Evolutionary conservation across 2,797 vertebrate genomes (phyloP).

Genomic region (Moxostoma hubbsi): DNA sequence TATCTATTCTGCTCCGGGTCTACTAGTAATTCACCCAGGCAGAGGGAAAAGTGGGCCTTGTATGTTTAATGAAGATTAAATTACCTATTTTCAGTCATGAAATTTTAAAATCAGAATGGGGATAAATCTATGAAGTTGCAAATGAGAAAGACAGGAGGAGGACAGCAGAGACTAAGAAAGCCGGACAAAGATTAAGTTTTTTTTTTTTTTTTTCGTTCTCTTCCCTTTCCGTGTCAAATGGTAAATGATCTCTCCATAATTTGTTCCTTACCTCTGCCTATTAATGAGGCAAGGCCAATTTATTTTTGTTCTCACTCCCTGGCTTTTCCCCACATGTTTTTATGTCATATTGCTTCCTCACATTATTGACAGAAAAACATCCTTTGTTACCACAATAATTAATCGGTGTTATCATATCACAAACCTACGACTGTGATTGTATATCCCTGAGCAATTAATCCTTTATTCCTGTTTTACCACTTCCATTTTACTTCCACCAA

Average conservation of each 20-base stretch:
- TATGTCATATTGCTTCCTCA: constrained; percentile 12
- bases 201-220: background rate
- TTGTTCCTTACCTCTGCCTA: constrained; percentile 47
- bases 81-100: constrained; percentile 78
- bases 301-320: constrained; percentile 5
- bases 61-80: constrained; percentile 82
- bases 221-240: constrained; percentile 48
- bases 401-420: constrained; percentile 60
- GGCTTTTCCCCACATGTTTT: background rate
- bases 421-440: constrained; percentile 66
- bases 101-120: constrained; percentile 68
- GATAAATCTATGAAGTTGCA: constrained; percentile 64
- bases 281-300: constrained; percentile 46
- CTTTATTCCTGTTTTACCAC: constrained; percentile 58
- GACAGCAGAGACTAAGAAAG: constrained; percentile 45
- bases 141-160: constrained; percentile 62
- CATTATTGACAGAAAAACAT: constrained; percentile 47
- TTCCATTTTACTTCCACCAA: constrained; percentile 54
- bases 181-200: constrained; percentile 55
- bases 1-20: constrained; percentile 62
- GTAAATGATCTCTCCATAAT: constrained; percentile 59
- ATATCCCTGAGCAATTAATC: constrained; percentile 75
- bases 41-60: constrained; percentile 62
- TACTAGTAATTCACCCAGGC: constrained; percentile 68
- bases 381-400: constrained; percentile 64